Percentiles rank a stretch among this genome's conserved stretches.
phyloP scores from a whole-genome alignment of 1,140 invertebrate genomes.

The Oedothorax gibbosus region DNA sequence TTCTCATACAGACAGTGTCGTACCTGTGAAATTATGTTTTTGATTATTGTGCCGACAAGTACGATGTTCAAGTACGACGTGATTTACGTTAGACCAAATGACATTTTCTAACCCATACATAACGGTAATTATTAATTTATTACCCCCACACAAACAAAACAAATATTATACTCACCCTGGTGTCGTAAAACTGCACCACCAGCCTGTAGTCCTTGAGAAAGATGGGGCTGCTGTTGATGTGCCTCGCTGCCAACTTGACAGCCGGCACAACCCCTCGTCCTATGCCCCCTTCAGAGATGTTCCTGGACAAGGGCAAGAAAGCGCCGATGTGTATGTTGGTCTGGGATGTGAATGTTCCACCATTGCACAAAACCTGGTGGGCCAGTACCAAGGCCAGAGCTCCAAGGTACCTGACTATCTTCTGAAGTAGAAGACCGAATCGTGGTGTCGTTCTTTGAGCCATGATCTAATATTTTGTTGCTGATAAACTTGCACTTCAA shows the following conservation, averaged over 20 bases:
- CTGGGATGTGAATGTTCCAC: constrained; percentile 13
- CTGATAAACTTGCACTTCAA: no score
- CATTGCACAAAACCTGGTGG: neutral
- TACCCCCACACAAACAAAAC: neutral
- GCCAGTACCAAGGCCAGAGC: constrained; percentile 1
- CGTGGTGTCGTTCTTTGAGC: constrained; percentile 3
- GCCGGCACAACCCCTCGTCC: constrained; percentile 93
- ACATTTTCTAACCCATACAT: no score
- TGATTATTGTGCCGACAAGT: no score
- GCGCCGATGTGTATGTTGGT: constrained; percentile 79
- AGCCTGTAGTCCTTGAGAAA: constrained; percentile 87
- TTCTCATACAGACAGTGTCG: no score
- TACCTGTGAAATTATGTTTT: no score
- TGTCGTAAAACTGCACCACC: constrained; percentile 95
- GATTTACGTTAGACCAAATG: no score
- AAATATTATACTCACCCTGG: constrained; percentile 77
- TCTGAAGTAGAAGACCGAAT: neutral
- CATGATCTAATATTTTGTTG: no score
- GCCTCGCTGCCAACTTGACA: constrained; percentile 88
- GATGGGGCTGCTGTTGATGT: constrained; percentile 89
- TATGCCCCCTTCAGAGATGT: constrained; percentile 74
- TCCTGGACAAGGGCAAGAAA: constrained; percentile 87
- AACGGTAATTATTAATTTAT: no score
- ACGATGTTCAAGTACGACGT: no score
- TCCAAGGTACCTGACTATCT: constrained; percentile 5